phyloP scores from a whole-genome alignment of 2,888 invertebrate genomes.

The Clivina fossor region DNA sequence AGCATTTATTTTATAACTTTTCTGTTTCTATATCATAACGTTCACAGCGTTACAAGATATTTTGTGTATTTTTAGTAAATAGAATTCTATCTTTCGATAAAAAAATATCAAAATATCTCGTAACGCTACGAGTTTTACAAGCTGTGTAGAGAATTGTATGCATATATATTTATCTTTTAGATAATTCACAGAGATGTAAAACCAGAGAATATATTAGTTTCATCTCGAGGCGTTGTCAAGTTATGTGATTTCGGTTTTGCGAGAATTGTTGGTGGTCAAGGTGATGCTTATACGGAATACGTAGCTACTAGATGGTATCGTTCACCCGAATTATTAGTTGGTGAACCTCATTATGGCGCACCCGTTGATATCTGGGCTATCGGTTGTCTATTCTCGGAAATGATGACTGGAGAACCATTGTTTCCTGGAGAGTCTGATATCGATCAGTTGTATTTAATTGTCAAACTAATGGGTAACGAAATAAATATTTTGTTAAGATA shows the following conservation, averaged over 20 bases:
- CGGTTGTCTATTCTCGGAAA: constrained; percentile 82
- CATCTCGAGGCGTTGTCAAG: constrained; percentile 78
- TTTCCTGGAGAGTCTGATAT: constrained; percentile 90
- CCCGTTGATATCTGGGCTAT: constrained; percentile 87
- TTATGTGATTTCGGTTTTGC: constrained; percentile 92
- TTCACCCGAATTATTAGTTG: constrained; percentile 82
- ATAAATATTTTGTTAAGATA: not conserved
- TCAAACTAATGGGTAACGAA: constrained; percentile 70
- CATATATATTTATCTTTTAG: constrained; percentile 53
- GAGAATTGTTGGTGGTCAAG: constrained; percentile 67
- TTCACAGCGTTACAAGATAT: not conserved
- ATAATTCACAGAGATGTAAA: constrained; percentile 88
- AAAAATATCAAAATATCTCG: no score
- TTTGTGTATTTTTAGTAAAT: not conserved
- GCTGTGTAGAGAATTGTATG: no score
- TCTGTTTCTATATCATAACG: not conserved
- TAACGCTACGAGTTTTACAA: no score
- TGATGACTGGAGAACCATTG: constrained; percentile 82
- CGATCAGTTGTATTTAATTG: constrained; percentile 82
- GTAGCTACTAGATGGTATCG: constrained; percentile 90
- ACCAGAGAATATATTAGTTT: constrained; percentile 85
- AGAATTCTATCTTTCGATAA: not conserved
- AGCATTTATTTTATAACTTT: constrained; percentile 46
- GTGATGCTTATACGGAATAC: constrained; percentile 85
- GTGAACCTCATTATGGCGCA: constrained; percentile 72